Base-by-base conservation (phyloP, 2,113 vertebrate genomes). In the Serilophus lunatus region DNA sequence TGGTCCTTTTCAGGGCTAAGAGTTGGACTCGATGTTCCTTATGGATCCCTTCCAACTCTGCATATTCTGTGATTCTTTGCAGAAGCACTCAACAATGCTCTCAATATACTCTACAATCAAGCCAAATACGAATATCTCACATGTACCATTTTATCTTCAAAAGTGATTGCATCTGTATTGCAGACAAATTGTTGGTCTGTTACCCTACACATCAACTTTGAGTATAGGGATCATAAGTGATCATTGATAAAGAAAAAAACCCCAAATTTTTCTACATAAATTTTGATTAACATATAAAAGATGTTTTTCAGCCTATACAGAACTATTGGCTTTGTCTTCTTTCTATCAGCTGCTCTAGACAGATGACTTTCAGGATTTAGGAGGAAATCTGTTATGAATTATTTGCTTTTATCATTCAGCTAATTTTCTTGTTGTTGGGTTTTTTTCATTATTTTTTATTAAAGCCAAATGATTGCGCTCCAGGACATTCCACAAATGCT, bases 401-500 rank as follows among this genome's bases (percentile, higher is more conserved):
- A 88, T 59, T 97, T 88, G 57, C 79, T 88, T 93, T 82, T 80
- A 92, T 81, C 50, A 90, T 85, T 90, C 63, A 88, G 45, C 38
- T 96, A 86, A 90, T 94, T 95, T 97, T 87, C 75, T 74, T 82
- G 19, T 79, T 93, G n/a, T 24, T 82, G 35, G 24, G 3, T 0
- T 42, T 94, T 91, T 91, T 66, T 61, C 6, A 25, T 91, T 77
- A 28, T 61, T 86, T 90, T 86, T 95, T 87, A 94, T 88, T 97
- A 85, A 96, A 96, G 38, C 65, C 85, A 96, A 97, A 96, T 93
- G 71, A 95, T 20, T 87, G 20, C 82, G 63, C 84, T 95, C 40
- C 35, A 76, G 88, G 92, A 96, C 70, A 95, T 96, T 96, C 76
- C 91, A 94, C 72, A 88, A 95, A 91, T 94, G 79, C 92, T 92